A percentile compares a stretch with the other conserved stretches of the same genome.
Evolutionary conservation across 92 coral and sea anemone genomes (phyloP).

Genomic region (Palythoa grandis): DNA sequence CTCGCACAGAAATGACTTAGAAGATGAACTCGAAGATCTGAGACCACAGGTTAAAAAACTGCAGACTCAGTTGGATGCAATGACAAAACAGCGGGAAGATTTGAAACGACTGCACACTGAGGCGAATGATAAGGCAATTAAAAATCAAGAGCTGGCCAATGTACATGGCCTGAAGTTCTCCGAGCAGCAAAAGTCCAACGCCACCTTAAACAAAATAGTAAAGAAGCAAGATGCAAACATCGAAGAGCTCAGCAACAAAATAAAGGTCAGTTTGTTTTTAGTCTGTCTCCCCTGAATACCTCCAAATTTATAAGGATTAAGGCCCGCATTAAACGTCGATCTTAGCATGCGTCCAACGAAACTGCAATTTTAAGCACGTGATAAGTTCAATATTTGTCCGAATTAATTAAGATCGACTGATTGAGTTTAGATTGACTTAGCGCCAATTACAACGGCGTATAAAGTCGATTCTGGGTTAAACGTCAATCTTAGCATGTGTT

Average conservation of each 20-base stretch:
- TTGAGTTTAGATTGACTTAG: no score
- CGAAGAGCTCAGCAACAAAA: conserved; percentile 60
- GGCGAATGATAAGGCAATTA: conserved; percentile 60
- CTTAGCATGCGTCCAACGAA: no score
- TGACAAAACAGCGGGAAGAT: conserved; percentile 75
- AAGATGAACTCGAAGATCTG: conserved; percentile 57
- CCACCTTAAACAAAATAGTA: conserved; percentile 74
- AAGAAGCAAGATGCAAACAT: conserved; percentile 70
- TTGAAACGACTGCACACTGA: conserved; percentile 66
- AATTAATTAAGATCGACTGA: no score
- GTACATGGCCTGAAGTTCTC: conserved; percentile 62
- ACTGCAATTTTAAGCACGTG: no score
- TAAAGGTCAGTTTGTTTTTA: conserved; percentile 38
- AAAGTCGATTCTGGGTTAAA: no score
- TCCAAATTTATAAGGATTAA: not conserved
- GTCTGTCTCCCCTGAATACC: not conserved
- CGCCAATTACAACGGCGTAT: no score
- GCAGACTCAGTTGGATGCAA: conserved; percentile 63
- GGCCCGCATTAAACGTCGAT: no score
- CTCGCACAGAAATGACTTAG: conserved; percentile 61
- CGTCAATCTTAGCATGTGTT: no score
- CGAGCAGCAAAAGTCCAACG: conserved; percentile 79
- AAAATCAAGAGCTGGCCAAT: conserved; percentile 64
- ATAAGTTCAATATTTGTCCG: no score
- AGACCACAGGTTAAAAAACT: conserved; percentile 68